Percentiles rank a stretch among this genome's conserved stretches.
Conservation (phyloP, 2,888 invertebrate species). For the Temnothorax ravouxi region DNA sequence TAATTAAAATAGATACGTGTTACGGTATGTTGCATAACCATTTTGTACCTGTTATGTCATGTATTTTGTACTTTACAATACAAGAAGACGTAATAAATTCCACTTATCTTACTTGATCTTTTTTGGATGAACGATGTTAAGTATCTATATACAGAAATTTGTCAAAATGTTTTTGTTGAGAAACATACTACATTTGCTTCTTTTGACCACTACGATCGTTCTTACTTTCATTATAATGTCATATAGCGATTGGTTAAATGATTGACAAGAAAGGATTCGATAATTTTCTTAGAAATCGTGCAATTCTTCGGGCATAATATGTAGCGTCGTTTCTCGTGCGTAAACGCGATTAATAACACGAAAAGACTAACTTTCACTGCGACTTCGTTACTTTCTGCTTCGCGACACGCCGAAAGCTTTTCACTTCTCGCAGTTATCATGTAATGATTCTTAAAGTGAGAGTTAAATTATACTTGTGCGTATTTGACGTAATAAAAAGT, state of each 20-base stretch:
- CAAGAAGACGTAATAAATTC: no score
- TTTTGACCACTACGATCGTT: neutral
- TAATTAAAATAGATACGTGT: no score
- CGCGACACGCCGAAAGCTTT: neutral
- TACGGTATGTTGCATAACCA: no score
- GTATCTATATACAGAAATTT: neutral
- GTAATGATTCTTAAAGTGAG: conserved; percentile 1
- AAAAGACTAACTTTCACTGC: conserved; percentile 48
- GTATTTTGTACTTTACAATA: no score
- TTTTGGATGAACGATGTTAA: neutral
- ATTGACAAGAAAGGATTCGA: neutral
- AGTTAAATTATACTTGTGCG: neutral
- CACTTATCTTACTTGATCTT: no score
- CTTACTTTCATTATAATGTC: neutral
- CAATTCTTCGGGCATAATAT: conserved; percentile 8
- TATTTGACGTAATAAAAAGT: neutral
- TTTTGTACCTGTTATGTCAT: no score
- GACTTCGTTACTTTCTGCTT: conserved; percentile 3
- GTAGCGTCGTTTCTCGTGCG: neutral
- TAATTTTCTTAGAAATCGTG: conserved; percentile 25
- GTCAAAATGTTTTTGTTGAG: neutral
- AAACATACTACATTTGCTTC: neutral
- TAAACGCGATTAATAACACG: conserved; percentile 21
- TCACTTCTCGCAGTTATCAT: neutral
- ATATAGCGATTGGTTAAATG: neutral